Conservation (phyloP, 2,888 invertebrate genomes). For the Caenorhabditis sp. region DNA sequence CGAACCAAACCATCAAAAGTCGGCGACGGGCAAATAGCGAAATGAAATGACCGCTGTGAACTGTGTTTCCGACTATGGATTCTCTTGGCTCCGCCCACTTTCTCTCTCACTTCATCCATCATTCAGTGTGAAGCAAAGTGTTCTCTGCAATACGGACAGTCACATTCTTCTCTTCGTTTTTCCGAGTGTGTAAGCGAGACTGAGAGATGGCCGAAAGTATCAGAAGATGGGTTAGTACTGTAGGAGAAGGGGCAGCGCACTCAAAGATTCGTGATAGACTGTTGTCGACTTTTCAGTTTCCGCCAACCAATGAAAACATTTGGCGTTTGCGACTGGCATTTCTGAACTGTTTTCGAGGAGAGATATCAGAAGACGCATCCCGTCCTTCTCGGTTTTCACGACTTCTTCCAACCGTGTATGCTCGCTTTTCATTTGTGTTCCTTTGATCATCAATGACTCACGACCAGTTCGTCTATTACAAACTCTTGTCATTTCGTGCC, state of each 20-base stretch:
- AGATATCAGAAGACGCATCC: too few relatives aligned
- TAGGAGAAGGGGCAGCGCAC: too few relatives aligned
- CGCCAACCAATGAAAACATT: too few relatives aligned
- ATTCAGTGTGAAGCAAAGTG: neutral
- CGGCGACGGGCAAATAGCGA: slow-evolving; percentile 1
- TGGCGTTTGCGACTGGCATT: too few relatives aligned
- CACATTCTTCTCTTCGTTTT: neutral
- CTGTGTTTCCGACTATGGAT: neutral
- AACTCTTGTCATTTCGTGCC: neutral
- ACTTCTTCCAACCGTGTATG: too few relatives aligned
- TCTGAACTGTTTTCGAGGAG: too few relatives aligned
- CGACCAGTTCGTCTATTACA: slow-evolving; percentile 16
- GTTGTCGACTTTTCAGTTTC: too few relatives aligned
- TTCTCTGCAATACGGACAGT: slow-evolving; percentile 1
- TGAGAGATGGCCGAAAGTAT: too few relatives aligned
- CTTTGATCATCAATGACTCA: slow-evolving; percentile 21
- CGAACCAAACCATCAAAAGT: slow-evolving; percentile 52
- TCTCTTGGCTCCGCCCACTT: slow-evolving; percentile 3
- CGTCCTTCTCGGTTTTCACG: too few relatives aligned
- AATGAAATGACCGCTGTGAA: slow-evolving; percentile 32
- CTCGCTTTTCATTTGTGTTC: neutral
- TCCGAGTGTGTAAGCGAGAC: neutral
- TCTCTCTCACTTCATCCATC: neutral
- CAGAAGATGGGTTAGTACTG: neutral
- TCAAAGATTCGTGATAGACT: too few relatives aligned